Base-by-base conservation (phyloP, 2,113 vertebrate species). In the Mugil cephalus region DNA sequence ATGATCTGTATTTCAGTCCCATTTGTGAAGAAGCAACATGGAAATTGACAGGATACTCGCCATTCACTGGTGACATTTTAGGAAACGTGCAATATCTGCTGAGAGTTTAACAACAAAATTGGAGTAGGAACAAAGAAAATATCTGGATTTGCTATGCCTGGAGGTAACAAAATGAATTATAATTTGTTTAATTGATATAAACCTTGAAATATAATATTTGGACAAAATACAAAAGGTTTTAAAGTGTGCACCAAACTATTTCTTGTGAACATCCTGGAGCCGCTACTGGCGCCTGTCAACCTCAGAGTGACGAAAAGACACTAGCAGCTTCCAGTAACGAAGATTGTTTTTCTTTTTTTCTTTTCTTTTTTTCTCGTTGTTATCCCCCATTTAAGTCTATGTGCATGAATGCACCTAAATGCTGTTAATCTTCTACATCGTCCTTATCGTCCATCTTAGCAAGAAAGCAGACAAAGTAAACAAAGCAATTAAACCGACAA, bases 1-100 rank as follows among this genome's bases (percentile, higher is more conserved):
- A 70, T 70, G 58, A 38, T 73, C 13, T 12, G 14, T 8, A 38
- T 81, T 69, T 75, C 36, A 72, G 66, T 74, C 43, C 21, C 10
- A 60, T 74, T 61, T 54, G 54, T 63, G 13, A 56, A 36, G 9
- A 54, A 47, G 55, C 10, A 58, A 13, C 24, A 53, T 35, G 12
- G 21, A 50, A 15, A 63, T 61, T 1, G 34, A 61, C 10, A 39
- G 10, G 34, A 47, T 21, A 9, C 34, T 61, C 56, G 8, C 2
- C 4, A 38, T 61, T 40, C 35, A 19, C 53, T 55, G 17, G 6
- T 15, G 9, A 65, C 42, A 17, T 48, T 55, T 55, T 51, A 17
- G 13, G 15, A 69, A 7, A 58, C 6, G 6, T 12, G 1, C 12
- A 30, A 30, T 30, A 30, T 48, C 42, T 47, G 13, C 36, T 40